Percentiles rank a stretch among this genome's conserved stretches.
These are phyloP conservation scores for Drosophila nannoptera DNA, from an alignment of 1,140 invertebrate species.

Conservation along the genomic window DNA sequence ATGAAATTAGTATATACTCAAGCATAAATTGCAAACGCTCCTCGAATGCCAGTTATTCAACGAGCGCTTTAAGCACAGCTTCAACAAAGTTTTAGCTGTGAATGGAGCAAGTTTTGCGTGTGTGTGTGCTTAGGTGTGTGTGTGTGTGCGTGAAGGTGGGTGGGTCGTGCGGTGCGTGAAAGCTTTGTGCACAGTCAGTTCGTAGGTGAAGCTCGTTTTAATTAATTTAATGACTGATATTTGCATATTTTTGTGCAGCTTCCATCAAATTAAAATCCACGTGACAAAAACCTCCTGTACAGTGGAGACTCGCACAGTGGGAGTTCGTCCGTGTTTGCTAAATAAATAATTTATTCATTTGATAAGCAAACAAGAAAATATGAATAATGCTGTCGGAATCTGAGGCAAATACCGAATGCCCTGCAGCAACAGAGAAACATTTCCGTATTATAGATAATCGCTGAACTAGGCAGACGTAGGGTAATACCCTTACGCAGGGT, in stretches of 20 bases:
- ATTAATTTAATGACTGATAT: constrained; percentile 71
- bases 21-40: constrained; percentile 3
- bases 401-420: background rate
- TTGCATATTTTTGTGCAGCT: constrained; percentile 53
- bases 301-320: constrained; percentile 1
- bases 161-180: constrained; percentile 4
- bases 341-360: constrained; percentile 57
- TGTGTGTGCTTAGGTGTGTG: background rate
- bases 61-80: background rate
- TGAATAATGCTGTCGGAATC: background rate
- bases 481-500: background rate
- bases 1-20: constrained; percentile 4
- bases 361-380: constrained; percentile 36
- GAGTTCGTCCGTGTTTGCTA: constrained; percentile 22
- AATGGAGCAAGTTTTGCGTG: constrained; percentile 5
- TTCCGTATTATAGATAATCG: no score
- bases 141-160: background rate
- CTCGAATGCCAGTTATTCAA: background rate
- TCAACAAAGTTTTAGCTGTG: constrained; percentile 3
- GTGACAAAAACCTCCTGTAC: constrained; percentile 43
- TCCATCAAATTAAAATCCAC: constrained; percentile 54
- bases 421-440: background rate
- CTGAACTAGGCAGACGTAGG: no score
- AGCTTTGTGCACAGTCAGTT: constrained; percentile 51
- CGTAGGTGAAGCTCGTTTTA: constrained; percentile 48